phyloP scores from a whole-genome alignment of 2,113 vertebrate species.

The Protobothrops flavoviridis region DNA sequence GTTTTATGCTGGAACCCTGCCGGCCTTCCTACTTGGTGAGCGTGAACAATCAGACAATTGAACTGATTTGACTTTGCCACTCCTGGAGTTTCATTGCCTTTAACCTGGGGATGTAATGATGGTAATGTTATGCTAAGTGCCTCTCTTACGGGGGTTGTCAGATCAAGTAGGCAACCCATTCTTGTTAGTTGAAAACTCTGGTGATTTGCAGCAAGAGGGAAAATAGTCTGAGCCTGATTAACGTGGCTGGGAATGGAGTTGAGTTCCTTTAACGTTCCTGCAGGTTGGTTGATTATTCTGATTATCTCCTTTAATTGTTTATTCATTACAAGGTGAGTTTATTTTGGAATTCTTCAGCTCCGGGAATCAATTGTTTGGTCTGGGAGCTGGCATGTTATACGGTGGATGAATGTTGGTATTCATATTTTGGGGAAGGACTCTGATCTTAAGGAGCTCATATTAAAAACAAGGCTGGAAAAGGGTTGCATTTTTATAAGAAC shows the following conservation, averaged over 20 bases:
- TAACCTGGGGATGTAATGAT: slow-evolving; percentile 78
- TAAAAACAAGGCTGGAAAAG: neutral
- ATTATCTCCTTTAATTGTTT: slow-evolving; percentile 60
- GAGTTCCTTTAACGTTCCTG: slow-evolving; percentile 61
- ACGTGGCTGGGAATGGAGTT: slow-evolving; percentile 58
- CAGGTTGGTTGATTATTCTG: slow-evolving; percentile 50
- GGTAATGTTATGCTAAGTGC: slow-evolving; percentile 74
- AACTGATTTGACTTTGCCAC: slow-evolving; percentile 80
- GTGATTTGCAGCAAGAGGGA: slow-evolving; percentile 71
- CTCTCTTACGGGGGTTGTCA: slow-evolving; percentile 68
- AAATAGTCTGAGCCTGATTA: slow-evolving; percentile 69
- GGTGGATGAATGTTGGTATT: neutral
- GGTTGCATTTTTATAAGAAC: neutral
- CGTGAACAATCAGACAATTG: slow-evolving; percentile 81
- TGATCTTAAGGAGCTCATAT: neutral
- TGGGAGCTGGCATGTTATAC: neutral
- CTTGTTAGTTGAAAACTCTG: slow-evolving; percentile 75
- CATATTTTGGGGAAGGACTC: neutral
- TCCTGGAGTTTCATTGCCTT: slow-evolving; percentile 81
- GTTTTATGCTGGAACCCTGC: slow-evolving; percentile 77
- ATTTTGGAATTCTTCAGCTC: neutral
- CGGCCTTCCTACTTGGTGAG: slow-evolving; percentile 71
- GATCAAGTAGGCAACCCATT: slow-evolving; percentile 75
- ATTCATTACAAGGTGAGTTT: slow-evolving; percentile 46
- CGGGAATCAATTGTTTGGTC: neutral